Evolutionary conservation across 2,888 invertebrate species (phyloP).

Genomic region (Phengaris arion): DNA sequence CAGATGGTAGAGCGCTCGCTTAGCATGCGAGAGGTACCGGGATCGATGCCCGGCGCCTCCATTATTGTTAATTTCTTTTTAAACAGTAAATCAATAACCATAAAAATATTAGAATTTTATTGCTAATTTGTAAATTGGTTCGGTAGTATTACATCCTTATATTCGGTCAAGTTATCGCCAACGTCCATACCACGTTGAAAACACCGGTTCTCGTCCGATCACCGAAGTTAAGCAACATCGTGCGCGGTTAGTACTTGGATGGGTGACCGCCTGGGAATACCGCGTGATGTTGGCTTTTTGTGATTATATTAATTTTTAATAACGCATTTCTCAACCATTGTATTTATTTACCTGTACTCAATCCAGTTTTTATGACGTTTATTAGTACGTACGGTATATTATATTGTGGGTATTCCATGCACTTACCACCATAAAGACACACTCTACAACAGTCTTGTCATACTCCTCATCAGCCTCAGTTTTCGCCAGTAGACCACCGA

Average conservation of each 20-base stretch:
- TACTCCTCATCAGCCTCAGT: constrained; percentile 69
- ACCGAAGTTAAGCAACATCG: constrained; percentile 51
- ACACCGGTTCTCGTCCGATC: constrained; percentile 44
- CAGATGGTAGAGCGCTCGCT: constrained; percentile 71
- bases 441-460: constrained; percentile 82
- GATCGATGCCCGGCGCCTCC: constrained; percentile 45
- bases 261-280: constrained; percentile 45
- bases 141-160: background rate
- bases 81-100: background rate
- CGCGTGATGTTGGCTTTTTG: constrained; percentile 23
- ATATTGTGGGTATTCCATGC: background rate
- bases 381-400: no score
- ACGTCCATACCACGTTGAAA: constrained; percentile 37
- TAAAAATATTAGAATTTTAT: background rate
- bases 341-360: background rate
- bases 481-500: constrained; percentile 85
- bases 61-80: no score
- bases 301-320: background rate
- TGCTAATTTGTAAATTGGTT: background rate
- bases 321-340: background rate
- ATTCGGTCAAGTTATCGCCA: background rate
- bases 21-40: constrained; percentile 80
- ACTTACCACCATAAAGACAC: constrained; percentile 83
- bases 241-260: constrained; percentile 62
- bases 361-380: no score